These are phyloP conservation scores for Delichon dasypus DNA, from an alignment of 2,797 vertebrate genomes.

Conservation along the genomic window DNA sequence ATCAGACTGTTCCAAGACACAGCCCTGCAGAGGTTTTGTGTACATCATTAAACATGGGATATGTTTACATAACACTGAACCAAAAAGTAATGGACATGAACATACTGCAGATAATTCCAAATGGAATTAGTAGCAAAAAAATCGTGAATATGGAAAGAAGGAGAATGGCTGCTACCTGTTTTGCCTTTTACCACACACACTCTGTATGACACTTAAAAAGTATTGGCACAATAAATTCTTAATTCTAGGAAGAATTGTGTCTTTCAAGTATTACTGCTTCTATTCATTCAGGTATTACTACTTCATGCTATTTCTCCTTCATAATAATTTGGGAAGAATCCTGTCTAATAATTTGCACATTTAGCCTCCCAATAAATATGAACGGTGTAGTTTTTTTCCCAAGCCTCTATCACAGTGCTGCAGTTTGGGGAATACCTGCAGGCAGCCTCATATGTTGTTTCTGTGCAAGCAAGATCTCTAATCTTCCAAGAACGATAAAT, in stretches of 20 bases:
- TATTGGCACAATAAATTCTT: not conserved
- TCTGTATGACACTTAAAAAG: not conserved
- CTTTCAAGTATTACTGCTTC: not conserved
- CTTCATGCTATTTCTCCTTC: not conserved
- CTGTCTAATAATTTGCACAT: not conserved
- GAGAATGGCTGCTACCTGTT: not conserved
- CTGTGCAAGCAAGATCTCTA: not conserved
- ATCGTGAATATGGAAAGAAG: not conserved
- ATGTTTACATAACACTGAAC: not conserved
- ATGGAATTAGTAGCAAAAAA: not conserved
- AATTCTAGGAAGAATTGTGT: not conserved
- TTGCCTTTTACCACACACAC: not conserved
- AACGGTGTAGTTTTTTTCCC: not conserved
- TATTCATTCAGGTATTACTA: not conserved
- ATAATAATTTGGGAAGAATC: not conserved
- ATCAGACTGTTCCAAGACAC: not conserved
- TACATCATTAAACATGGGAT: not conserved
- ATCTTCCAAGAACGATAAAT: slow-evolving; percentile 27
- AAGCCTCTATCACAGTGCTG: not conserved
- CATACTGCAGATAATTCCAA: not conserved
- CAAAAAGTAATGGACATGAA: not conserved
- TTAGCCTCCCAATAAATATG: not conserved
- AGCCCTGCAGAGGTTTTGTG: not conserved
- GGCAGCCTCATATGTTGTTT: not conserved
- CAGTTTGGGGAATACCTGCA: not conserved